These are phyloP conservation scores for Andrena flavipes DNA, from an alignment of 2,888 invertebrate species.

Conservation along the genomic window DNA sequence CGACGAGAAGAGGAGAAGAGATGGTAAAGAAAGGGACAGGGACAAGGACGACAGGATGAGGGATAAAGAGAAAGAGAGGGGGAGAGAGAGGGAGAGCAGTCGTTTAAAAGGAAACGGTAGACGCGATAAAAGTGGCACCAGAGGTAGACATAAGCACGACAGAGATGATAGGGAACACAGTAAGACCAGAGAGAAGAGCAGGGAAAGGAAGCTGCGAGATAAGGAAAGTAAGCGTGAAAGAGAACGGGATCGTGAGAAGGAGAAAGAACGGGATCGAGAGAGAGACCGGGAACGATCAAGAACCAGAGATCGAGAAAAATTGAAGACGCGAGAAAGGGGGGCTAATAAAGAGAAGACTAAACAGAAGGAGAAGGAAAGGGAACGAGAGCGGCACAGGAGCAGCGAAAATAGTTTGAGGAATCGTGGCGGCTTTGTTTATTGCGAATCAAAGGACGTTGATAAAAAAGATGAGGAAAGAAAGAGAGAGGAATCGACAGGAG, in stretches of 20 bases:
- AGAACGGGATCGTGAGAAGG: conserved; percentile 71
- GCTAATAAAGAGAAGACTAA: conserved; percentile 73
- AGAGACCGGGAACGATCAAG: conserved; percentile 69
- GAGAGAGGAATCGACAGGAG: conserved; percentile 59
- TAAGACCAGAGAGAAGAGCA: conserved; percentile 77
- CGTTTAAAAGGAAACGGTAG: conserved; percentile 40
- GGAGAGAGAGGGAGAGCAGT: conserved; percentile 15
- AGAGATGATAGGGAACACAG: conserved; percentile 74
- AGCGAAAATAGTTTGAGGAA: conserved; percentile 66
- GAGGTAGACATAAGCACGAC: conserved; percentile 73
- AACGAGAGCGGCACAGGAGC: conserved; percentile 73
- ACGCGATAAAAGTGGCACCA: conserved; percentile 73
- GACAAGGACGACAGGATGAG: conserved; percentile 69
- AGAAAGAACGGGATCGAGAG: conserved; percentile 66
- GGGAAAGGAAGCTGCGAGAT: conserved; percentile 75
- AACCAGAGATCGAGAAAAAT: conserved; percentile 56
- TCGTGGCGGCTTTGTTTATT: conserved; percentile 59
- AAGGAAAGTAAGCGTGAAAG: conserved; percentile 77
- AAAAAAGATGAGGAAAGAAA: conserved; percentile 72
- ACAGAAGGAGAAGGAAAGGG: conserved; percentile 50
- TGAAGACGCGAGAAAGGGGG: conserved; percentile 69
- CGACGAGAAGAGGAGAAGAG: conserved; percentile 73
- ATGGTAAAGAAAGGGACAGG: conserved; percentile 70
- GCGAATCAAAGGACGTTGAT: conserved; percentile 74
- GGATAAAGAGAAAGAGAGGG: conserved; percentile 25